A percentile compares a stretch with the other conserved stretches of the same genome.
phyloP scores from a whole-genome alignment of 2,113 vertebrate species.

The Hemicordylus capensis region DNA sequence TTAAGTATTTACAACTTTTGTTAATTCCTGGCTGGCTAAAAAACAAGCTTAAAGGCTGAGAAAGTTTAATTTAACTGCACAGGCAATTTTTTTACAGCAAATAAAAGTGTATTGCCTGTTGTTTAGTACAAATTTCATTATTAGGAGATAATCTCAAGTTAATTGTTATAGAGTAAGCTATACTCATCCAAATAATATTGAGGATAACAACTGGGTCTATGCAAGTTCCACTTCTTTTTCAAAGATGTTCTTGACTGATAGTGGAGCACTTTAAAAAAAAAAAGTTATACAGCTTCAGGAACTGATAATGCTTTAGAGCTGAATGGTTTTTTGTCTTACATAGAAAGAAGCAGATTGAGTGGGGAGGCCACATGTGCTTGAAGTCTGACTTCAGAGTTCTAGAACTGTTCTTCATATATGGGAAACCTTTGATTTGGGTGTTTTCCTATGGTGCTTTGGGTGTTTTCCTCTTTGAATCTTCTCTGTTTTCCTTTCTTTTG shows the following conservation, averaged over 20 bases:
- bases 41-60: neutral
- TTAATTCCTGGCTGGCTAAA: neutral
- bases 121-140: too few species aligned
- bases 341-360: neutral
- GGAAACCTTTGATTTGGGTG: neutral
- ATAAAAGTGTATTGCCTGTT: neutral
- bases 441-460: neutral
- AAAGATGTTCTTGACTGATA: neutral
- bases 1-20: neutral
- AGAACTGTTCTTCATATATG: neutral
- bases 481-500: neutral
- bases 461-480: neutral
- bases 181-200: neutral
- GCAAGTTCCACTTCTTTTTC: neutral
- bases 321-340: neutral
- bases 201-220: neutral
- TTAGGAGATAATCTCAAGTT: neutral
- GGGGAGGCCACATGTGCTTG: neutral
- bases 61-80: neutral
- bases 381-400: neutral
- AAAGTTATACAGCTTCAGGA: neutral
- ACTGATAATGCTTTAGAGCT: accelerated
- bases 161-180: neutral
- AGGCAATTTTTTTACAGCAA: neutral
- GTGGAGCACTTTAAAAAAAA: neutral